Evolutionary conservation across 1,140 invertebrate species (phyloP), one percentile per base, ranked within the genome.

Genomic region (Drosophila leontia): DNA sequence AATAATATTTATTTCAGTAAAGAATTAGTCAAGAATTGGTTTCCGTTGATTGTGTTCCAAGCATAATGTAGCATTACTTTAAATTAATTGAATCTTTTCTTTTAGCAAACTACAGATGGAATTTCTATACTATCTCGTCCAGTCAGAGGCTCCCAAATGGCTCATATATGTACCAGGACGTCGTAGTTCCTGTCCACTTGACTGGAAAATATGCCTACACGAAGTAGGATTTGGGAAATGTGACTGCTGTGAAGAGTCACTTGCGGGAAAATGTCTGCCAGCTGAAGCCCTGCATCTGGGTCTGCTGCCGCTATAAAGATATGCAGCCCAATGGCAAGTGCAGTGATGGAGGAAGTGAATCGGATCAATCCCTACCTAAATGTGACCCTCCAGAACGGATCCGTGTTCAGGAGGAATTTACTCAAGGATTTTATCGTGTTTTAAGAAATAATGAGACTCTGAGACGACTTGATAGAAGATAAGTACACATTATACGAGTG

Each of bases 91-190:
- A 29, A 51, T 4, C 4, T 2, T 32, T 11, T 34, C 9, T 51
- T 12, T 2, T 17, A 3, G 5, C 4, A 15, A 8, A 3, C 13
- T 15, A 8, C 15, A 48, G 2, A 8, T n/a, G 3, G 26, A 2
- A 29, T 7, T 51, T 51, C 6, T 17, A 12, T 12, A 11, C 9
- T 11, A 34, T 51, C n/a, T 51, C 48, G 29, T 51, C n/a, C 29
- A 51, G 11, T 51, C 29, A 51, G 50, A 51, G n/a, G 50, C 50
- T 51, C 3, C n/a, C n/a, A 53, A 34, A 53, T 19, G 50, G 29
- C 0, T 35, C 50, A 53, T 53, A 53, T n/a, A 0, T 34, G 34
- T 19, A 13, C 1, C 29, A 35, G 50, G 29, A 4, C 50, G 11
- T 35, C 3, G 11, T 4, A 19, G 50, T 53, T 53, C 6, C n/a